phyloP scores from a whole-genome alignment of 2,888 invertebrate genomes.

The Dexiosoma caninum region DNA sequence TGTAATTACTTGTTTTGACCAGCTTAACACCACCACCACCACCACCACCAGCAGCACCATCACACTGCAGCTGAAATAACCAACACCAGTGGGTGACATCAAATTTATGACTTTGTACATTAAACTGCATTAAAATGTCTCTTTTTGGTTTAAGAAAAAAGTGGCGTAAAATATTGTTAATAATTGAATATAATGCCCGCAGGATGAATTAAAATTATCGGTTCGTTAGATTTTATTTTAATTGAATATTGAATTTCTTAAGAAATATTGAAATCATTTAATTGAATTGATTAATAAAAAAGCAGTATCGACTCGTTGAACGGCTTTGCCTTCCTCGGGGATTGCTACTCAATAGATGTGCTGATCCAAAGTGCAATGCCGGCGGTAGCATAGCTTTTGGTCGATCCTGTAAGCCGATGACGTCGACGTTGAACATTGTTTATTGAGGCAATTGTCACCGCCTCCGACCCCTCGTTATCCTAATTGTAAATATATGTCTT shows the following conservation, averaged over 20 bases:
- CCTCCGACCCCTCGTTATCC: too few relatives aligned
- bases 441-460: too few relatives aligned
- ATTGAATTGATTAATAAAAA: background rate
- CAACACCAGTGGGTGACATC: slow-evolving; percentile 61
- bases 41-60: slow-evolving; percentile 15
- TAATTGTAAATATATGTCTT: too few relatives aligned
- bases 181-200: slow-evolving; percentile 61
- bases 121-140: slow-evolving; percentile 44
- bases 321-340: too few relatives aligned
- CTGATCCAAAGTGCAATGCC: background rate
- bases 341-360: too few relatives aligned
- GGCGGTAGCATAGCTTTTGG: too few relatives aligned
- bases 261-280: background rate
- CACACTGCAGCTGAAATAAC: background rate
- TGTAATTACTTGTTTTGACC: slow-evolving; percentile 63
- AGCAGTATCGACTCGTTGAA: background rate
- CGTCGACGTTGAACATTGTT: too few relatives aligned
- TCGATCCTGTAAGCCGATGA: too few relatives aligned
- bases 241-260: slow-evolving; percentile 29
- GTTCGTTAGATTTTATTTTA: slow-evolving; percentile 21
- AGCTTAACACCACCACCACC: slow-evolving; percentile 42
- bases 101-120: slow-evolving; percentile 58
- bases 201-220: slow-evolving; percentile 52
- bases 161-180: slow-evolving; percentile 13
- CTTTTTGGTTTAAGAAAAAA: background rate